Evolutionary conservation across 2,888 invertebrate genomes (phyloP), one percentile per base, ranked within the genome.

Genomic region (Drosophila nr. perissopoda): DNA sequence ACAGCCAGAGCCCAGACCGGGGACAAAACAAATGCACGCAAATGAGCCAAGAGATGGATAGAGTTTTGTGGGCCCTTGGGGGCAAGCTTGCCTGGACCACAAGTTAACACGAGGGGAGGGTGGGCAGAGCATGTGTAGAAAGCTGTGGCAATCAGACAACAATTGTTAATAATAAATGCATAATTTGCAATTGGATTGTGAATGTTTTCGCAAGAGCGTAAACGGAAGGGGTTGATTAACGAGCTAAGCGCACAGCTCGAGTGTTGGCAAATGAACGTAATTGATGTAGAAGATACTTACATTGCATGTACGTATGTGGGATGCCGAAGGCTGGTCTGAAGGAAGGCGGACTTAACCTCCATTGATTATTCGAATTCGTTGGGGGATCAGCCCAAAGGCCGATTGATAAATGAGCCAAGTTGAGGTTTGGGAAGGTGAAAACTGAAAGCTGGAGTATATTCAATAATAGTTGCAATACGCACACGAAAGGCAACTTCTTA

Each of bases 141-240:
- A 29, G 38, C 53, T 33, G 51, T 48, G 74, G 89, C 87, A 87
- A 87, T 87, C 87, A 87, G 83, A 77, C 88, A 81, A 81, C 89
- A 89, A 90, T 89, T 88, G 90, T 83, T 84, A 86, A 88, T 85
- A 89, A 84, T 85, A 88, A 90, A 89, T 88, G 88, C 89, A 90
- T 91, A 90, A 91, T 90, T 88, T 88, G 78, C 88, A 84, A 90
- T 88, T 90, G 90, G 75, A 88, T 88, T 88, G 83, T 63, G 74
- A 82, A 88, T 87, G 79, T 87, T 79, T 82, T 88, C 73, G 76
- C 81, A 75, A 72, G 63, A 69, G 63, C 48, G 70, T 64, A 58
- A 64, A 64, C 67, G 57, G 70, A 61, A 78, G 54, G 78, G 76
- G 74, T 85, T 85, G 85, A 85, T 88, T 88, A 85, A 83, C 81